These are phyloP conservation scores for Dicentrarchus labrax DNA, from an alignment of 2,113 vertebrate genomes.

Conservation along the genomic window DNA sequence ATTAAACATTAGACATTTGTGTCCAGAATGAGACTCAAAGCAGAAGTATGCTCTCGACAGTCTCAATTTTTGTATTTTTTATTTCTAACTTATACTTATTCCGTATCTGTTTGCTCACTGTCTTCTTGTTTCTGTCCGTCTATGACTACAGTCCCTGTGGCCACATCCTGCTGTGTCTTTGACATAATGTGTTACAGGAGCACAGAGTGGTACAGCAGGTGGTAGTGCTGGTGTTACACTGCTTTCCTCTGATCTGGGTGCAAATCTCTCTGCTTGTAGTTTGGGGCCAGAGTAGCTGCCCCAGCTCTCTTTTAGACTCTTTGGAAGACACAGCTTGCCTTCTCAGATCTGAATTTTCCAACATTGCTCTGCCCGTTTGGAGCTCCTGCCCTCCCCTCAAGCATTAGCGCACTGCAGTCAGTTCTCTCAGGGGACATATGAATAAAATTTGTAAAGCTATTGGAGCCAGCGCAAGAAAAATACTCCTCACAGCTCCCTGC, in stretches of 20 bases:
- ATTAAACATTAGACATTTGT: constrained; percentile 22
- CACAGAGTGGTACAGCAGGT: constrained; percentile 12
- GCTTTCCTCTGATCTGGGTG: constrained; percentile 7
- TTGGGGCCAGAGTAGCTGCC: constrained; percentile 9
- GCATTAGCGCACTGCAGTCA: constrained; percentile 19
- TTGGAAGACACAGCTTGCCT: constrained; percentile 33
- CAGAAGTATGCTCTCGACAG: background rate
- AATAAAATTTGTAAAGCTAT: constrained; percentile 68
- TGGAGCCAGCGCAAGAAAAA: constrained; percentile 56
- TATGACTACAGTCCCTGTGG: background rate
- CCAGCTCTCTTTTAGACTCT: constrained; percentile 15
- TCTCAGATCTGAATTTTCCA: constrained; percentile 45
- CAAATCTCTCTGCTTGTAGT: constrained; percentile 11
- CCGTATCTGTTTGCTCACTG: background rate
- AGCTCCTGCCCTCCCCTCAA: constrained; percentile 24
- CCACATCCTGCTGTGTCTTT: constrained; percentile 2
- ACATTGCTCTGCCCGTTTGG: background rate
- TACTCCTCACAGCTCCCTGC: constrained; percentile 46
- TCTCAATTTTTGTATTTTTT: background rate
- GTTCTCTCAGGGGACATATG: constrained; percentile 53
- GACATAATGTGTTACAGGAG: background rate
- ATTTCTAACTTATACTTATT: background rate
- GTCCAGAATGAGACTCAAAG: background rate
- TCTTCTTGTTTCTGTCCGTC: background rate
- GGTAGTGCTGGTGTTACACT: background rate